Base-by-base conservation (phyloP, 2,888 invertebrate species). In the Ophion slaviceki region DNA sequence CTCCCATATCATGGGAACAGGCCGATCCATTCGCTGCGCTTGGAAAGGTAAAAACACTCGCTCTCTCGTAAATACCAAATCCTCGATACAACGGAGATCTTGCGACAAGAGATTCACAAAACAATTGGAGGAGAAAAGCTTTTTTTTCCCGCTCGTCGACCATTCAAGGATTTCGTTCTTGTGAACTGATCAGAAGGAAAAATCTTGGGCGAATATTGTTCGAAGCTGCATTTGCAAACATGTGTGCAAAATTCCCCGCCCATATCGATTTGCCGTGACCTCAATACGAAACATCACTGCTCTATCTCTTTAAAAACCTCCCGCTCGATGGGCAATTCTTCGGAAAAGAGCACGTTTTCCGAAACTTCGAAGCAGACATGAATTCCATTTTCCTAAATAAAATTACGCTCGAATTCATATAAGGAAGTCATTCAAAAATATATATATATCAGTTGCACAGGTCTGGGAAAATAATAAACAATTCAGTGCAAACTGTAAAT, bases 1-100 rank as follows among this genome's bases (percentile, higher is more conserved):
- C 97, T 40, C 97, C 98, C 71, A 98, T 99, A 91, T 98, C 98
- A 91, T 99, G 99, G 99, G 99, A 99, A 94, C 98, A 99, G 94
- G 99, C 99, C 3, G 99, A 99, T 95, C 99, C 99, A 5, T 99
- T 99, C 94, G 96, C 98, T 64, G 93, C 94, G 71, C 90, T 94
- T 81, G 94, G 93, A 88, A 94, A 94, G 88, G 97, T 97, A 76
- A 62, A 14, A 11, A 20, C n/a, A 45, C 7, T 1, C 8, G 3
- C 40, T 40, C 8, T 40, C 40, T 40, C 40, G 40, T 40, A 40
- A 40, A 40, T 40, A 40, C 40, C 40, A 5, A 40, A 40, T 40
- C 40, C 40, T 40, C 40, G 1, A 8, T 40, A 40, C 0, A 40
- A 0, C 32, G 32, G 32, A 32, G 4, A 32, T 4, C 24, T 1